Evolutionary conservation across 2,113 vertebrate genomes (phyloP), one percentile per base, ranked within the genome.

Genomic region (Podarcis raffonei): DNA sequence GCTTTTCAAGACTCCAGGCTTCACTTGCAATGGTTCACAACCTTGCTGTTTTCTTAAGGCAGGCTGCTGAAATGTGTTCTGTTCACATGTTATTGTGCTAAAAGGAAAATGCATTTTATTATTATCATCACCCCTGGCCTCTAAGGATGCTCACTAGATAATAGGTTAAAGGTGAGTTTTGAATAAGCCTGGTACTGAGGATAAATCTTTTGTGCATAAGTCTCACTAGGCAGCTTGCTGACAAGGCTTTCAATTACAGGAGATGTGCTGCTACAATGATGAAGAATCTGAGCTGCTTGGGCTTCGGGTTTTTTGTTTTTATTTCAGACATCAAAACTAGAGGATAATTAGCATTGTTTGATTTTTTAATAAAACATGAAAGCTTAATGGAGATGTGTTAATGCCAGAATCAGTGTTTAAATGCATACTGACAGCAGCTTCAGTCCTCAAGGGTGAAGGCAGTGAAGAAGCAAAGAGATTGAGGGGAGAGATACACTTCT

Each of bases 281-380:
- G 72, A 25, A 30, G 22, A 39, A 89, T 78, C 85, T 84, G 83
- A 82, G 85, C 80, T 81, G 88, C 5, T 27, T 4, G 16, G 27
- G 11, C 13, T 53, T 68, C 35, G 9, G 59, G 59, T 20, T 15
- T 75, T 16, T 37, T 74, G n/a, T 74, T 93, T 77, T 91, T 91
- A 80, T 80, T 32, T 7, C 42, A 83, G 53, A 79, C 84, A 27
- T 22, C 69, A 90, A 25, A 85, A 89, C 39, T 16, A 82, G 39
- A 68, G 16, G 20, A 22, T 92, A 92, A 91, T 94, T 94, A 88
- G 89, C 86, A 94, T 93, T 87, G 85, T 81, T 90, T 95, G 88
- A 92, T 93, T 81, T 88, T 48, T 89, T 78, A 88, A 86, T 86
- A 90, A 94, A 92, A 74, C 32, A 83, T 76, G 84, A 85, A 90